Percentiles rank a stretch among this genome's conserved stretches.
Conservation (phyloP, 2,888 invertebrate species). For the Xanthia icteritia region DNA sequence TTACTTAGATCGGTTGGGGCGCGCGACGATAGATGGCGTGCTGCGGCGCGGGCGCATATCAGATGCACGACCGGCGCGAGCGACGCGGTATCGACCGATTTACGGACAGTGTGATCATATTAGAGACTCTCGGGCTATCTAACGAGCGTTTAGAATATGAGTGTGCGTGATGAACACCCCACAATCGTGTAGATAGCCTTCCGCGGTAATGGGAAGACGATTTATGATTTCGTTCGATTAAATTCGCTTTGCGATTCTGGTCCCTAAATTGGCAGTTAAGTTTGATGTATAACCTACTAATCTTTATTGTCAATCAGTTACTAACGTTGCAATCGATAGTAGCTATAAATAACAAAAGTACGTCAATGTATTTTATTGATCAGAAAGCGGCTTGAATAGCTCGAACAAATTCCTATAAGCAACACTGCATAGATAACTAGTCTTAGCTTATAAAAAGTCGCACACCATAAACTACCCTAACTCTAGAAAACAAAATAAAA, state of each 20-base stretch:
- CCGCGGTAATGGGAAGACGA: slow-evolving; percentile 51
- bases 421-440: slow-evolving; percentile 3
- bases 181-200: slow-evolving; percentile 60
- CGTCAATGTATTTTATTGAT: slow-evolving; percentile 18
- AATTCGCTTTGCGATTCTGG: slow-evolving; percentile 56
- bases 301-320: slow-evolving; percentile 54
- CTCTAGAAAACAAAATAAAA: slow-evolving; percentile 64
- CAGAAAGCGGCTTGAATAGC: slow-evolving; percentile 3
- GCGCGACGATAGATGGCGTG: slow-evolving; percentile 86
- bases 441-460: slow-evolving; percentile 36
- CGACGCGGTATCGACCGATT: slow-evolving; percentile 73
- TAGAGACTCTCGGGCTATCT: slow-evolving; percentile 69
- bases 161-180: slow-evolving; percentile 63
- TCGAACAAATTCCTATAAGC: slow-evolving; percentile 1
- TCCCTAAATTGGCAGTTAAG: slow-evolving; percentile 57
- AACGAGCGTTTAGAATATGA: slow-evolving; percentile 67
- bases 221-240: slow-evolving; percentile 59
- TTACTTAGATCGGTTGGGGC: slow-evolving; percentile 85
- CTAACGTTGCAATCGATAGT: slow-evolving; percentile 16
- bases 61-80: slow-evolving; percentile 82
- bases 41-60: slow-evolving; percentile 78
- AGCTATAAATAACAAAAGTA: slow-evolving; percentile 24
- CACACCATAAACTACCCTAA: slow-evolving; percentile 43
- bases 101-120: slow-evolving; percentile 71
- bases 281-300: slow-evolving; percentile 54